Evolutionary conservation across 2,797 vertebrate genomes (phyloP), one percentile per base, ranked within the genome.

Genomic region (Nyctibius grandis): DNA sequence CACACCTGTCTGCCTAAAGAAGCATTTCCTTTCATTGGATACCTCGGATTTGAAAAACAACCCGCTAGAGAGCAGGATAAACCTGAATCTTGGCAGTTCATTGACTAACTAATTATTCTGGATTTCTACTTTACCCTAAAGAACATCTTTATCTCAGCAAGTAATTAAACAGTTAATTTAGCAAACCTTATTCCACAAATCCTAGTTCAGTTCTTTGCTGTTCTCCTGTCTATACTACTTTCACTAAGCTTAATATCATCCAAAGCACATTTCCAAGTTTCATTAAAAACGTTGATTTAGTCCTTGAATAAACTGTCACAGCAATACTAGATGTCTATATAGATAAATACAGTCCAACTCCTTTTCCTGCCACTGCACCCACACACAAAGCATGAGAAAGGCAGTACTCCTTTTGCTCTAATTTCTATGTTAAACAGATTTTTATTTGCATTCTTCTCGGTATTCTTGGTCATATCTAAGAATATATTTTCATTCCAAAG

Each of bases 401-500:
- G 54, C 56, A 69, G 50, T 9, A 26, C 12, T 59, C 36, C 79
- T 91, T 90, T 79, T 94, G 85, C 80, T 78, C 85, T 34, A 47
- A 59, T 95, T 94, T 61, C 47, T 73, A 3, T 15, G 23, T 63
- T 67, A 70, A 73, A 70, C 25, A 44, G 5, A 73, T 53, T 82
- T 89, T 87, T 87, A 77, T 94, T 90, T 85, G 56, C 92, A 94
- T 97, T 94, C 78, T 69, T 96, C 51, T 64, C 36, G 64, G 47
- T 76, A 40, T 56, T 93, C 54, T 15, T 92, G 54, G 51, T 67
- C 70, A 87, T 34, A 56, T 77, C 51, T 72, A 92, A 72, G 42
- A 77, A 56, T 13, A 69, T 91, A 76, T 95, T 96, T 94, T 92
- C 81, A 91, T 96, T 95, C 88, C 93, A 77, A 45, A 60, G 53